Evolutionary conservation across 92 coral and sea anemone species (phyloP).

Genomic region (Bergia sp.): DNA sequence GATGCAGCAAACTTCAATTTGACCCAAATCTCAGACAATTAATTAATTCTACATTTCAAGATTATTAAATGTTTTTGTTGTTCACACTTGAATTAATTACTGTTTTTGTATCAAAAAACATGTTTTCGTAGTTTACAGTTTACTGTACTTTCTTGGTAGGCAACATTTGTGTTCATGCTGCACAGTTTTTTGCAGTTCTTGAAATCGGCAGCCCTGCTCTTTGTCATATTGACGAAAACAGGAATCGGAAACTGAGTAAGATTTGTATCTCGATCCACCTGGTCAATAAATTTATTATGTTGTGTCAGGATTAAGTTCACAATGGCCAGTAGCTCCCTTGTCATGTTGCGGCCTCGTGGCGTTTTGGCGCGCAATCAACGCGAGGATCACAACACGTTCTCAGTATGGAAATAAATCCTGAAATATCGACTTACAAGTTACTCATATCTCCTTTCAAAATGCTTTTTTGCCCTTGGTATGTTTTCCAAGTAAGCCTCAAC

Average conservation of each 20-base stretch:
- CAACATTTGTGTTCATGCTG: neutral
- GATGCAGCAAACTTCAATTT: no score
- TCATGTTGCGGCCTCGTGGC: neutral
- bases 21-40: neutral
- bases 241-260: neutral
- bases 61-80: conserved; percentile 15
- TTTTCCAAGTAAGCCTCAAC: neutral
- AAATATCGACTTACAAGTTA: neutral
- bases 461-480: neutral
- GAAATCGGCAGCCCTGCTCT: no score
- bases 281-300: neutral
- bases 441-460: neutral
- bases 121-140: no score
- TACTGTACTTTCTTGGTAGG: neutral
- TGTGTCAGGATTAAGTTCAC: conserved; percentile 23
- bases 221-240: neutral
- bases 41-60: neutral
- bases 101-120: neutral
- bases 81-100: conserved; percentile 6
- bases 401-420: neutral
- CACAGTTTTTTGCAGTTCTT: neutral
- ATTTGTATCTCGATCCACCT: neutral
- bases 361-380: neutral
- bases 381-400: neutral
- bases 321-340: neutral